These are phyloP conservation scores for Ligdia adustata DNA, from an alignment of 2,888 invertebrate species.

Conservation along the genomic window DNA sequence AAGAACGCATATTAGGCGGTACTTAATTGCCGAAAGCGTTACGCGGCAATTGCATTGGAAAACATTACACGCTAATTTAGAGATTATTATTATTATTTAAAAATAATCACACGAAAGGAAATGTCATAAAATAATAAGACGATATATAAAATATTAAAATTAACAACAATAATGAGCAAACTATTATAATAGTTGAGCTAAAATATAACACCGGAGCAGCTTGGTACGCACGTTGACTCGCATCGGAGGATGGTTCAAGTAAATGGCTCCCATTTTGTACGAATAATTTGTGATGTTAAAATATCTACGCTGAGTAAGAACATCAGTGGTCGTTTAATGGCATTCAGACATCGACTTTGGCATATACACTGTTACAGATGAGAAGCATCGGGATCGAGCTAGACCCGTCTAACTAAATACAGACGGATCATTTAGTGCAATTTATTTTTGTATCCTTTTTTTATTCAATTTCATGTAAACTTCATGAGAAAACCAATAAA, in stretches of 20 bases:
- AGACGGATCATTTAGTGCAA: constrained; percentile 26
- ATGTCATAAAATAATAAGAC: constrained; percentile 56
- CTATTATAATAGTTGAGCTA: constrained; percentile 79
- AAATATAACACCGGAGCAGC: constrained; percentile 80
- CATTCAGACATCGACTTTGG: constrained; percentile 80
- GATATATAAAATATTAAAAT: constrained; percentile 66
- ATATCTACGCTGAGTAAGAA: constrained; percentile 67
- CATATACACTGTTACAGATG: constrained; percentile 71
- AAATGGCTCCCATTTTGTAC: constrained; percentile 81
- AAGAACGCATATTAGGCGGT: constrained; percentile 50
- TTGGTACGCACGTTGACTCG: constrained; percentile 67
- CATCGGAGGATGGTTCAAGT: constrained; percentile 56
- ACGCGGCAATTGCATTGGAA: constrained; percentile 53
- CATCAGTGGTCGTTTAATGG: constrained; percentile 71
- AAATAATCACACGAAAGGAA: constrained; percentile 63
- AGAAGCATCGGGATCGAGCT: constrained; percentile 12
- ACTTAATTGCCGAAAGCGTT: constrained; percentile 53
- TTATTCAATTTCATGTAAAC: constrained; percentile 79
- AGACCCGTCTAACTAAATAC: constrained; percentile 27
- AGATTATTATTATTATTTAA: constrained; percentile 67
- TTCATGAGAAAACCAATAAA: constrained; percentile 77
- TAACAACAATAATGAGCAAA: constrained; percentile 83
- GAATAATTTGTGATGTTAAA: constrained; percentile 79
- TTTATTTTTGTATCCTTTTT: constrained; percentile 43
- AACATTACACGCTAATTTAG: constrained; percentile 69